Evolutionary conservation across 2,113 vertebrate species (phyloP).

Genomic region (Xenopus laevis): DNA sequence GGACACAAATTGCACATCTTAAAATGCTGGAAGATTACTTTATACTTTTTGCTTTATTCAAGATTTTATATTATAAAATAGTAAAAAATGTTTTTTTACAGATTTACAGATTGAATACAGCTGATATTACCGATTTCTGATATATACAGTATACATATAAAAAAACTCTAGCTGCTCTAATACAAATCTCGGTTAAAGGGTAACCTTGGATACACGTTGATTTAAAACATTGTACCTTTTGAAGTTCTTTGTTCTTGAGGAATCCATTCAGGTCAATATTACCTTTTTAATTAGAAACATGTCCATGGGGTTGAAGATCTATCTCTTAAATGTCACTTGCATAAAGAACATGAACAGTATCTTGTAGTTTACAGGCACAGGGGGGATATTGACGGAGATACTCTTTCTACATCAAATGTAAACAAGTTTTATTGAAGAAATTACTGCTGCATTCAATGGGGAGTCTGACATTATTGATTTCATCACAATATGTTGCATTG

Average conservation of each 20-base stretch:
- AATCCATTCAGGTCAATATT: not conserved
- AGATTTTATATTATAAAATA: too few relatives aligned
- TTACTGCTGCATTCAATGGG: not conserved
- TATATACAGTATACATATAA: too few relatives aligned
- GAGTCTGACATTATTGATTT: not conserved
- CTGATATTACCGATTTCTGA: not conserved
- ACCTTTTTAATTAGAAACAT: constrained; percentile 2
- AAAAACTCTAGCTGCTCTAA: not conserved
- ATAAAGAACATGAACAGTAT: not conserved
- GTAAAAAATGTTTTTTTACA: too few relatives aligned
- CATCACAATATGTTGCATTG: not conserved
- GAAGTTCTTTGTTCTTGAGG: not conserved
- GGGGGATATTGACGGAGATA: not conserved
- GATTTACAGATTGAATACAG: too few relatives aligned
- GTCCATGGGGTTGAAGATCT: not conserved
- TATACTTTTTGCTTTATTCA: too few relatives aligned
- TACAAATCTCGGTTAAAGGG: not conserved
- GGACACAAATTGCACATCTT: too few relatives aligned
- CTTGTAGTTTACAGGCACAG: not conserved
- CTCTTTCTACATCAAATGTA: not conserved
- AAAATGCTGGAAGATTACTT: too few relatives aligned
- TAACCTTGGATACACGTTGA: not conserved
- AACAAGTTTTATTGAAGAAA: not conserved
- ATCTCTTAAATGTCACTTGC: constrained; percentile 2
- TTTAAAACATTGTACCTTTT: not conserved